These are phyloP conservation scores for Agelastica alni DNA, from an alignment of 2,888 invertebrate genomes.

Conservation along the genomic window DNA sequence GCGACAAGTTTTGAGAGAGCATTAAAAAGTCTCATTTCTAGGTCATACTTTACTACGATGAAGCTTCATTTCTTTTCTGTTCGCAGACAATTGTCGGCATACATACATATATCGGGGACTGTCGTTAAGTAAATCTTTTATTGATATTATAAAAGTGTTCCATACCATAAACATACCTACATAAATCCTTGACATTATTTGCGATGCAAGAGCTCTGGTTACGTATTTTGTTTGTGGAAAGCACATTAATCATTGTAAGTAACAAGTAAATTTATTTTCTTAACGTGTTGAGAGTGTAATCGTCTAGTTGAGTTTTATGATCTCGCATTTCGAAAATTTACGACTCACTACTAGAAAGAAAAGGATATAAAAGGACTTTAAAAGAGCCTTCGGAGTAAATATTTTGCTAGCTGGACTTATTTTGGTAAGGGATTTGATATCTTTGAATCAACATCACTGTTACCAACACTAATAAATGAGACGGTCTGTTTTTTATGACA, in stretches of 20 bases:
- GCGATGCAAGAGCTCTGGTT: not conserved
- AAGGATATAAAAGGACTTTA: constrained; percentile 2
- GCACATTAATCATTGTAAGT: constrained; percentile 17
- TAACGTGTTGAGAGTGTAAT: constrained; percentile 19
- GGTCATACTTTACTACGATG: too few species aligned
- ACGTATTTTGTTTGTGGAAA: constrained; percentile 12
- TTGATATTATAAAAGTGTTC: too few species aligned
- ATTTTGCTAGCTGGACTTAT: not conserved
- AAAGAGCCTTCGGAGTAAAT: not conserved
- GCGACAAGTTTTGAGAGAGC: too few species aligned
- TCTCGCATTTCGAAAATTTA: constrained; percentile 11
- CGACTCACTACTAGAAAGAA: constrained; percentile 7
- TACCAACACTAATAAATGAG: too few species aligned
- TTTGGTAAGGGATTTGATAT: not conserved
- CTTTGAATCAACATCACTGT: too few species aligned
- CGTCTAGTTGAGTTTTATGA: constrained; percentile 21
- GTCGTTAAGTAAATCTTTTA: too few species aligned
- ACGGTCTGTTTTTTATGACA: too few species aligned
- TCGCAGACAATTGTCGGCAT: too few species aligned
- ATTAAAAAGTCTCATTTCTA: too few species aligned
- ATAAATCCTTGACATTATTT: not conserved
- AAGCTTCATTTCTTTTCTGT: too few species aligned
- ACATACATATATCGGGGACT: too few species aligned
- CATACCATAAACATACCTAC: not conserved
- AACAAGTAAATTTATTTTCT: constrained; percentile 21